A percentile compares a stretch with the other conserved stretches of the same genome.
Evolutionary conservation across 2,888 invertebrate species (phyloP).

Genomic region (Drosophila macrothrix): DNA sequence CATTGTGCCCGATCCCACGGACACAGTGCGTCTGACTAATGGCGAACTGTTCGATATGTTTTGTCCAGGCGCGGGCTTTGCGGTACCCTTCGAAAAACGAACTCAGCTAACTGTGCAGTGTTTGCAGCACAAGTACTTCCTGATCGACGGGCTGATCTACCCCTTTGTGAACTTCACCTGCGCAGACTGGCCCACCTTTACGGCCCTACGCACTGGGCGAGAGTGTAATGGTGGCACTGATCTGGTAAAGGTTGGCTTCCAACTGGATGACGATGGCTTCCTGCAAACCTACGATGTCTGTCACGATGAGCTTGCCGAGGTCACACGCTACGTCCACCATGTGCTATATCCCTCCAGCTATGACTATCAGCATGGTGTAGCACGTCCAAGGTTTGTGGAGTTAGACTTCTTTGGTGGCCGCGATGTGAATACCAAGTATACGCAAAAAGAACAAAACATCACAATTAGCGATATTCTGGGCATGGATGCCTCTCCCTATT

Average conservation of each 20-base stretch:
- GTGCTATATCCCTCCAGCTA: slow-evolving; percentile 84
- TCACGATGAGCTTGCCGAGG: slow-evolving; percentile 82
- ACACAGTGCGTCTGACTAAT: slow-evolving; percentile 72
- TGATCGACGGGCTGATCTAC: slow-evolving; percentile 68
- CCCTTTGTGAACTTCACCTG: slow-evolving; percentile 83
- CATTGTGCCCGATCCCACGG: slow-evolving; percentile 72
- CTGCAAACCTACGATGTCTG: slow-evolving; percentile 84
- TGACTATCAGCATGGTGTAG: slow-evolving; percentile 84
- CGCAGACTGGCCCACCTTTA: slow-evolving; percentile 70
- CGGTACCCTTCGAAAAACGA: slow-evolving; percentile 54
- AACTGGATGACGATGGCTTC: slow-evolving; percentile 76
- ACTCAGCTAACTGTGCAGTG: slow-evolving; percentile 78
- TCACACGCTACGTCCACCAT: slow-evolving; percentile 84
- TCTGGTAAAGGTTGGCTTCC: slow-evolving; percentile 84
- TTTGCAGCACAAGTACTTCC: slow-evolving; percentile 73
- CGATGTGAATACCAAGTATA: slow-evolving; percentile 82
- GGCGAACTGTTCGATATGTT: slow-evolving; percentile 80
- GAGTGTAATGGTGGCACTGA: slow-evolving; percentile 80
- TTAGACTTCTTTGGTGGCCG: slow-evolving; percentile 82
- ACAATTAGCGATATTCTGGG: slow-evolving; percentile 83
- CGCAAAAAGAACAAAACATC: slow-evolving; percentile 80
- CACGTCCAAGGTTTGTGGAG: slow-evolving; percentile 80
- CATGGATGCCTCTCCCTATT: slow-evolving; percentile 72
- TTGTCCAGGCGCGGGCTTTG: slow-evolving; percentile 76
- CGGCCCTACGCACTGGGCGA: slow-evolving; percentile 74